Evolutionary conservation across 2,888 invertebrate genomes (phyloP).

Genomic region (Polydrusus tereticollis): DNA sequence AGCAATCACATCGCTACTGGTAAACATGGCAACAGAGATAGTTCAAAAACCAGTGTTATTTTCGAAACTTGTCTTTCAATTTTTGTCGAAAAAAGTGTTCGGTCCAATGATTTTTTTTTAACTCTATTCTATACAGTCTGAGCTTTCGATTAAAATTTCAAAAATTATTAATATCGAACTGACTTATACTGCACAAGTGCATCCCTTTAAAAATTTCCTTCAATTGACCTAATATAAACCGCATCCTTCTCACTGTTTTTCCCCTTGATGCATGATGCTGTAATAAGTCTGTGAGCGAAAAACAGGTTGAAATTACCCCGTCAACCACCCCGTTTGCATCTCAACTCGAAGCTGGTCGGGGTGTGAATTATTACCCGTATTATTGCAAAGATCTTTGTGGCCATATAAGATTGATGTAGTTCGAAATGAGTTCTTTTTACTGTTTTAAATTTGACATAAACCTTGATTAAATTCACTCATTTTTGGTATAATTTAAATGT

Average conservation of each 20-base stretch:
- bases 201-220: not conserved
- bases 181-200: no score
- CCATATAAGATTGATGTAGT: conserved; percentile 65
- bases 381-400: conserved; percentile 64
- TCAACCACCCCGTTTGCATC: conserved; percentile 50
- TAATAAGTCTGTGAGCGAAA: conserved; percentile 27
- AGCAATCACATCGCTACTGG: no score
- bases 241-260: conserved; percentile 19
- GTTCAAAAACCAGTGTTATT: no score
- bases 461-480: not conserved
- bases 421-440: conserved; percentile 63
- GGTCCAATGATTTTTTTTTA: no score
- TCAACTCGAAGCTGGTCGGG: conserved; percentile 56
- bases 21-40: no score
- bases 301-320: conserved; percentile 36
- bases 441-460: conserved; percentile 36
- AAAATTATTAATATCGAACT: no score
- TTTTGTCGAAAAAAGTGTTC: no score
- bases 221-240: not conserved
- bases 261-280: conserved; percentile 24
- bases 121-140: no score
- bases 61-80: no score
- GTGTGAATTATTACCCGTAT: conserved; percentile 65
- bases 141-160: no score
- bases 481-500: not conserved